A percentile compares a stretch with the other conserved stretches of the same genome.
phyloP scores from a whole-genome alignment of 2,888 invertebrate species.

The Pristionchus arcanus region DNA sequence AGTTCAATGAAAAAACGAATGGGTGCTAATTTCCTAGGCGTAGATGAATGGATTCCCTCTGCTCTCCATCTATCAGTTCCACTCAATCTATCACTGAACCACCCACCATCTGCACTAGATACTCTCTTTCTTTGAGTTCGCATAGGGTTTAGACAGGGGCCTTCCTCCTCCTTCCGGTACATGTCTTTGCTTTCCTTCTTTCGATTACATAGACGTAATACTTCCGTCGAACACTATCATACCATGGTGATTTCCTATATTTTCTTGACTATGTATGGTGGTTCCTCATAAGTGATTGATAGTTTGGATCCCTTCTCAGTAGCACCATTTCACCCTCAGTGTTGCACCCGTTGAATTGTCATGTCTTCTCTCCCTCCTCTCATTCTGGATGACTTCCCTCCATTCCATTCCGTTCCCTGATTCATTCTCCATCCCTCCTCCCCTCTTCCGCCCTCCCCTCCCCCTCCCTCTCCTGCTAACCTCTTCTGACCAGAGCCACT shows the following conservation, averaged over 20 bases:
- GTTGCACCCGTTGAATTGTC: neutral
- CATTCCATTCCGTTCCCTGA: conserved; percentile 30
- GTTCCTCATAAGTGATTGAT: no score
- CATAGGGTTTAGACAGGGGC: neutral
- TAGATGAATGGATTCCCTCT: neutral
- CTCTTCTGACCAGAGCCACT: conserved; percentile 32
- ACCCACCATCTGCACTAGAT: conserved; percentile 27
- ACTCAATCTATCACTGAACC: conserved; percentile 29
- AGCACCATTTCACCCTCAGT: neutral
- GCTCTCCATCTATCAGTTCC: conserved; percentile 16
- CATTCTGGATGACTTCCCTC: conserved; percentile 18
- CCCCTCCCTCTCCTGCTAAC: neutral
- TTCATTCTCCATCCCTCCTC: conserved; percentile 40
- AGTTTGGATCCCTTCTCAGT: no score
- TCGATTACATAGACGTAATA: no score
- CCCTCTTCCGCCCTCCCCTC: neutral
- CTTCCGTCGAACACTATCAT: no score
- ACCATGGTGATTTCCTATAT: no score
- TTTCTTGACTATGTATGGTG: no score
- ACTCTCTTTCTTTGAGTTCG: neutral
- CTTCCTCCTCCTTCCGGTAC: no score
- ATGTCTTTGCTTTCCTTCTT: no score
- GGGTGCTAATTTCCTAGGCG: neutral
- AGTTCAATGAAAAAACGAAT: neutral
- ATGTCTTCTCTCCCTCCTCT: neutral